phyloP scores from a whole-genome alignment of 2,888 invertebrate species.

The Ochropleura plecta region DNA sequence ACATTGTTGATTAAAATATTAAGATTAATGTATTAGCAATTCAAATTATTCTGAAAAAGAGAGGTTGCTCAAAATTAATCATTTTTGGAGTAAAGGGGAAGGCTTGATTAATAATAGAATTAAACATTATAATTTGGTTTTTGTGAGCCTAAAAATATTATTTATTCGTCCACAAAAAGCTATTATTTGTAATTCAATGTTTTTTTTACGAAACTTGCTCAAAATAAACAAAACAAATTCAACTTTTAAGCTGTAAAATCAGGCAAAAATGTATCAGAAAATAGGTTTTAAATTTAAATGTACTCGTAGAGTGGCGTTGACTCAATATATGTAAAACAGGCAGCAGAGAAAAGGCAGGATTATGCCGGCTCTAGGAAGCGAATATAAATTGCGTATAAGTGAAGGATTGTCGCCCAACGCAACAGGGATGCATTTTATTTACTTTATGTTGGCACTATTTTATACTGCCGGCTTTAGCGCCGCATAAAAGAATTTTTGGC shows the following conservation, averaged over 20 bases:
- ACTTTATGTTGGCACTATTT: slow-evolving; percentile 66
- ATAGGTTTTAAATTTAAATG: slow-evolving; percentile 77
- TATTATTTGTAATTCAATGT: neutral
- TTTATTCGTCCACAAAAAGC: neutral
- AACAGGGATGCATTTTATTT: slow-evolving; percentile 70
- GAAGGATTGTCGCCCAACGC: slow-evolving; percentile 79
- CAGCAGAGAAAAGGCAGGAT: slow-evolving; percentile 77
- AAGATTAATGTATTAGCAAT: slow-evolving; percentile 52
- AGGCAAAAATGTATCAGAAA: slow-evolving; percentile 66
- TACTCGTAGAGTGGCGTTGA: slow-evolving; percentile 69
- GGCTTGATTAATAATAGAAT: slow-evolving; percentile 45
- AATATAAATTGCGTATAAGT: slow-evolving; percentile 86
- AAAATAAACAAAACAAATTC: slow-evolving; percentile 18
- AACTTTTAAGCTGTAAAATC: slow-evolving; percentile 43
- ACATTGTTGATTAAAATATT: slow-evolving; percentile 48
- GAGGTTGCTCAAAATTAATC: slow-evolving; percentile 42
- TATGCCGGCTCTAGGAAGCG: slow-evolving; percentile 81
- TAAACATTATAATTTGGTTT: slow-evolving; percentile 40
- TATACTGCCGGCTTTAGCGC: slow-evolving; percentile 53
- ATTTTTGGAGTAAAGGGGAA: slow-evolving; percentile 36
- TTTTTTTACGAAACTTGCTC: neutral
- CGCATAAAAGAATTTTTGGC: slow-evolving; percentile 44
- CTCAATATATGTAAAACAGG: slow-evolving; percentile 70
- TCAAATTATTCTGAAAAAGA: slow-evolving; percentile 48
- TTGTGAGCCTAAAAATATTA: neutral